phyloP scores from a whole-genome alignment of 2,797 vertebrate species.

The Semaprochilodus insignis region DNA sequence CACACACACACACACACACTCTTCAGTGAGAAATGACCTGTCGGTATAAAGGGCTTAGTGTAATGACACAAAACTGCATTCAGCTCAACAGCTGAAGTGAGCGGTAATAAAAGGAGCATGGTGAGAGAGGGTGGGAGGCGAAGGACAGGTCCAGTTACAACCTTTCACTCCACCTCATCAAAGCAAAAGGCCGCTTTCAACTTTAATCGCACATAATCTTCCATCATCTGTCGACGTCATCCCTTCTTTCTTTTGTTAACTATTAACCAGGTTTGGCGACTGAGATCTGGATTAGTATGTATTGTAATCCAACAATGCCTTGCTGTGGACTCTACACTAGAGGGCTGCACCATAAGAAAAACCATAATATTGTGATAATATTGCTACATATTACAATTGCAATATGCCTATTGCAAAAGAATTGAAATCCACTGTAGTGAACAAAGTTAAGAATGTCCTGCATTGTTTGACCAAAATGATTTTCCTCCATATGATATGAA shows the following conservation, averaged over 20 bases:
- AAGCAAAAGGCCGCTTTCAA: conserved; percentile 35
- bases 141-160: conserved; percentile 18
- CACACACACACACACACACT: conserved; percentile 43
- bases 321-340: not conserved
- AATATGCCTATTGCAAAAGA: too few relatives aligned
- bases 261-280: conserved; percentile 22
- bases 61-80: conserved; percentile 70
- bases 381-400: too few relatives aligned
- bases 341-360: not conserved
- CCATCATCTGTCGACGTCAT: conserved; percentile 31
- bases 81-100: conserved; percentile 33
- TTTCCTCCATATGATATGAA: too few relatives aligned
- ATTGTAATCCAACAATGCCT: conserved; percentile 8
- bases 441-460: too few relatives aligned
- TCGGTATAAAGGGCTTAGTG: conserved; percentile 50
- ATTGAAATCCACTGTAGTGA: not conserved
- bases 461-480: too few relatives aligned
- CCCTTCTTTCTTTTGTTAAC: conserved; percentile 35
- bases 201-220: conserved; percentile 45
- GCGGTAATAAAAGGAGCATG: conserved; percentile 14
- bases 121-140: conserved; percentile 32
- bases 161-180: conserved; percentile 26
- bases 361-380: too few relatives aligned
- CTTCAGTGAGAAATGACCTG: conserved; percentile 33
- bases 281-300: not conserved